Conservation (phyloP, 2,888 invertebrate genomes). For the Ochropleura leucogaster region DNA sequence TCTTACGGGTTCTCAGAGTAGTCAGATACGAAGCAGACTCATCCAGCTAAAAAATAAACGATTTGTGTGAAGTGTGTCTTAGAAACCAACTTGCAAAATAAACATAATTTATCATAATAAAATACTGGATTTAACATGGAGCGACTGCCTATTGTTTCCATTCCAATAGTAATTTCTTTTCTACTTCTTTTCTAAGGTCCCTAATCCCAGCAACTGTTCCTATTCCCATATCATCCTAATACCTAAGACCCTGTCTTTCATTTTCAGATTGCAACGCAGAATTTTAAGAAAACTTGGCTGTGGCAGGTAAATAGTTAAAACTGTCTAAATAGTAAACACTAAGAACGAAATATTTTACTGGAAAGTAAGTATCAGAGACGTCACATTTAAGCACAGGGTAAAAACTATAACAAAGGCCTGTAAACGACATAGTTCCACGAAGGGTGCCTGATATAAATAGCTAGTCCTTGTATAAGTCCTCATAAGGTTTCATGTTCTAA, state of each 20-base stretch:
- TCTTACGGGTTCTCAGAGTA: no score
- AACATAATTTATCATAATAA: no score
- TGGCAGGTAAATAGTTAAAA: conserved; percentile 36
- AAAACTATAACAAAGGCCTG: conserved; percentile 35
- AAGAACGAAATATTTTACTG: conserved; percentile 16
- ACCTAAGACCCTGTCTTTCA: conserved; percentile 34
- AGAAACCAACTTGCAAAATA: no score
- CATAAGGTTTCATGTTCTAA: conserved; percentile 73
- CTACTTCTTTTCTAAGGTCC: not conserved
- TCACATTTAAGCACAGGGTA: conserved; percentile 9
- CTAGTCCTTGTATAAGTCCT: conserved; percentile 53
- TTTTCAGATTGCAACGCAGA: conserved; percentile 40
- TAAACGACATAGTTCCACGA: conserved; percentile 32
- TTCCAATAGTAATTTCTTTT: not conserved
- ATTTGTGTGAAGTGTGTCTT: no score
- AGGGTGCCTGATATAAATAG: conserved; percentile 63
- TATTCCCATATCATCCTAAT: conserved; percentile 6
- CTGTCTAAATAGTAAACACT: conserved; percentile 3
- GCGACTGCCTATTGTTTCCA: no score
- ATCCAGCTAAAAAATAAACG: no score
- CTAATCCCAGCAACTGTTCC: not conserved
- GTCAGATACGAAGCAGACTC: no score
- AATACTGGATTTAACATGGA: no score
- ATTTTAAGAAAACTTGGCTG: conserved; percentile 26
- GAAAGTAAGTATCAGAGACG: not conserved